Conservation (phyloP, 2,888 invertebrate species). For the Eupithecia pulchellata region DNA sequence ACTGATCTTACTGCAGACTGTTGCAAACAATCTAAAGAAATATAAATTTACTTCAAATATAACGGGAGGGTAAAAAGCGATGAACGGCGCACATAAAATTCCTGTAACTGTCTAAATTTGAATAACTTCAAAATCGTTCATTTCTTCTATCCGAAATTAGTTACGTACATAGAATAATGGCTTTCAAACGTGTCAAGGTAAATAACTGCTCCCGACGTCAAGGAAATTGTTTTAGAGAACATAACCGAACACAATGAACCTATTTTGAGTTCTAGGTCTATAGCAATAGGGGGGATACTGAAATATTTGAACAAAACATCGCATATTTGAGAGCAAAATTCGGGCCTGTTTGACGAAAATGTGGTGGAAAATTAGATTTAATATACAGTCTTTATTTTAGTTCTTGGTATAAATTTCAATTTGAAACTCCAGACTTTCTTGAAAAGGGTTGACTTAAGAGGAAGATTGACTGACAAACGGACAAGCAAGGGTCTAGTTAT, state of each 20-base stretch:
- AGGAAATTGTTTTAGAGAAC: slow-evolving; percentile 34
- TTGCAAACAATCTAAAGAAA: too few species aligned
- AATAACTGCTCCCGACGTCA: slow-evolving; percentile 31
- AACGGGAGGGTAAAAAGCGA: too few species aligned
- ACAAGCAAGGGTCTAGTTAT: background rate
- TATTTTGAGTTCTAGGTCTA: slow-evolving; percentile 8
- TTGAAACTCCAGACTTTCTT: background rate
- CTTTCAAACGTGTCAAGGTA: background rate
- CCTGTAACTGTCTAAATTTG: background rate
- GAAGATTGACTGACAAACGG: background rate
- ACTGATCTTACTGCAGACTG: too few species aligned
- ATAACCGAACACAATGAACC: background rate
- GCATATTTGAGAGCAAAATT: background rate
- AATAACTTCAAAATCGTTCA: background rate
- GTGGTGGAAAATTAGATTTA: background rate
- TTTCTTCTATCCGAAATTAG: background rate
- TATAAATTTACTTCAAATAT: too few species aligned
- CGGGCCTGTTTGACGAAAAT: background rate
- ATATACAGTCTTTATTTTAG: background rate
- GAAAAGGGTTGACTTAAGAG: background rate
- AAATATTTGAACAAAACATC: background rate
- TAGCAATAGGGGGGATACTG: background rate
- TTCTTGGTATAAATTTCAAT: background rate
- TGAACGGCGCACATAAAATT: background rate
- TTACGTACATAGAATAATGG: background rate